Evolutionary conservation across 2,888 invertebrate genomes (phyloP), one percentile per base, ranked within the genome.

Genomic region (Druceiella hillmani): DNA sequence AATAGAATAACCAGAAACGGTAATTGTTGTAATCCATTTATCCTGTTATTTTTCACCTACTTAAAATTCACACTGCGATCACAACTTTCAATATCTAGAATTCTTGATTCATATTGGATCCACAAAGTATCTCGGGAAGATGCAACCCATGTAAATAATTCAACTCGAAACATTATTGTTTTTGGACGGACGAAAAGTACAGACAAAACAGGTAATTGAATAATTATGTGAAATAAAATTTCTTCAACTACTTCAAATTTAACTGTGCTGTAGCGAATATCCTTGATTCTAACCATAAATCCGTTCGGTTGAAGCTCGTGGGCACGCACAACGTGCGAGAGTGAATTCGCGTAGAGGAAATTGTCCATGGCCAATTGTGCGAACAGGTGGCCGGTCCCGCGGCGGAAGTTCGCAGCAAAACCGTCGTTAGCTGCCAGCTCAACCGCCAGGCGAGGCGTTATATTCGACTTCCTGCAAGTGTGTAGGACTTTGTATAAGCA

Each of bases 301-400:
- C 86, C 86, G 42, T 70, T 70, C 54, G 78, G 77, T 35, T 81
- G 80, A 42, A 84, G 73, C 61, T 87, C 84, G 53, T 87, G 86
- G 13, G 86, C 87, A 31, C 86, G 60, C 34, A 87, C 73, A 3
- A 87, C 78, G 56, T 83, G 82, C 3, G 82, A 76, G 22, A 84
- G 68, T 31, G 73, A 72, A 61, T 86, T 83, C 42, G 71, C 64
- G 25, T 64, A 58, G 34, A 87, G 66, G 64, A 87, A 87, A 13
- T 72, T 59, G 44, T 79, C 75, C 26, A 86, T 63, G n/a, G 85
- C 86, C 26, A 71, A 71, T 49, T 72, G 71, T 53, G 75, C 79
- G 62, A 85, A 87, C 51, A 83, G 74, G 59, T 83, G 81, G 3
- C 81, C 86, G 0, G 85, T 86, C 40, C 83, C 83, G 47, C 87